Base-by-base conservation (phyloP, 1,140 invertebrate genomes). In the Thaumatotibia leucotreta region DNA sequence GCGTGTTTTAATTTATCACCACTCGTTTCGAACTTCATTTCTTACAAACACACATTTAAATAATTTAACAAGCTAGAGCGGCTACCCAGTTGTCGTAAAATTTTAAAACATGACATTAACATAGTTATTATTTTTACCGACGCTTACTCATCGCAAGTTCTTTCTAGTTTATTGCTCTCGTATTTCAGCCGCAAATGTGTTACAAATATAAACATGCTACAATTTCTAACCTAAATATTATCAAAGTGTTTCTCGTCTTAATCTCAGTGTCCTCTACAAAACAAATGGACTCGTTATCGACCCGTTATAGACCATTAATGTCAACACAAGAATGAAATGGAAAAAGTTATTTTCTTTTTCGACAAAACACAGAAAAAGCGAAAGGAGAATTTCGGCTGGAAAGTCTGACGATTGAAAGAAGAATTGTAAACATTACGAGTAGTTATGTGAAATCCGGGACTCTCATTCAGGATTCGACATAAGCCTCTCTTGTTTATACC, bases 221-320 rank as follows among this genome's bases (percentile, higher is more conserved):
- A 29, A 29, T 58, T 27, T 54, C 29, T 58, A 29, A 58, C 11
- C n/a, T 2, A n/a, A 14, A 27, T 14, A 31, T n/a, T 14, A 29
- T 20, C 49, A 17, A 8, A 0, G 6, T 29, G 6, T 5, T 11
- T 17, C 2, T 58, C 10, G 29, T 8, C 23, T 27, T 58, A 58
- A 58, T n/a, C 52, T 58, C 52, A 9, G 11, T 58, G 52, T 58
- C 52, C 22, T 24, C 2, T 17, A 58, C 4, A 31, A 45, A 17
- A 58, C 52, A 6, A 58, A 45, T 45, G 14, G 14, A 20, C 39
- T 9, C 52, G 52, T 27, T 58, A 58, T 29, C 52, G 29, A 27
- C n/a, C 24, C 52, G 52, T 58, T 14, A 58, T 58, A 58, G 52
- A 29, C 52, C 52, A 58, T 58, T 58, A 58, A 58, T 58, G 52